Conservation (phyloP, 2,888 invertebrate species). For the Bruchidius siliquastri region DNA sequence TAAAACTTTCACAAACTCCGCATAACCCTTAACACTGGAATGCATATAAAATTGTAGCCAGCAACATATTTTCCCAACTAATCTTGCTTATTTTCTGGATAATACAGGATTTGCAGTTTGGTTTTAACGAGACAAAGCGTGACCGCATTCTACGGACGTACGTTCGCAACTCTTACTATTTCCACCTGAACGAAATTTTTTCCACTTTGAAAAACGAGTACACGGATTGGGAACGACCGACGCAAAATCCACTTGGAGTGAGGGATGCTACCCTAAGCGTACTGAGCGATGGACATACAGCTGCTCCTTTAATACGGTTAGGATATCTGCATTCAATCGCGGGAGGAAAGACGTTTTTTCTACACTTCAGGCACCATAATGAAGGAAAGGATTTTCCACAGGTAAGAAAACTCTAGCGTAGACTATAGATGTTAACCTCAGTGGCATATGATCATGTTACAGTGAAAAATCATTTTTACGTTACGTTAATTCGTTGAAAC, state of each 20-base stretch:
- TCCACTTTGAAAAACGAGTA: constrained; percentile 91
- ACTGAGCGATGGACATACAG: constrained; percentile 87
- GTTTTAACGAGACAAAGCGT: constrained; percentile 82
- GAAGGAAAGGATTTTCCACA: constrained; percentile 67
- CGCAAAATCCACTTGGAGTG: constrained; percentile 80
- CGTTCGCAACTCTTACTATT: constrained; percentile 91
- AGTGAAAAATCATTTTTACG: no score
- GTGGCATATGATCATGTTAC: no score
- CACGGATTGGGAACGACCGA: constrained; percentile 90
- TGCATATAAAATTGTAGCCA: no score
- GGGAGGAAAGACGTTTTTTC: constrained; percentile 79
- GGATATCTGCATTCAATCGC: constrained; percentile 75
- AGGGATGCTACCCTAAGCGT: constrained; percentile 82
- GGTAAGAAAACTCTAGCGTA: constrained; percentile 51
- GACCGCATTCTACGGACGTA: constrained; percentile 86
- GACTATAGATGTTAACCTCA: no score
- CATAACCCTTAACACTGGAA: no score
- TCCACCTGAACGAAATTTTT: constrained; percentile 91
- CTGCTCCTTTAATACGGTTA: constrained; percentile 75
- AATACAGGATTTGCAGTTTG: constrained; percentile 71
- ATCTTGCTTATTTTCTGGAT: neutral
- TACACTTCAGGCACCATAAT: constrained; percentile 82
- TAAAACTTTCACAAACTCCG: no score
- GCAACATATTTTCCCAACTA: no score
- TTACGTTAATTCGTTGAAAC: no score